Conservation (phyloP, 2,888 invertebrate species). For the Caenorhabditis angaria region DNA sequence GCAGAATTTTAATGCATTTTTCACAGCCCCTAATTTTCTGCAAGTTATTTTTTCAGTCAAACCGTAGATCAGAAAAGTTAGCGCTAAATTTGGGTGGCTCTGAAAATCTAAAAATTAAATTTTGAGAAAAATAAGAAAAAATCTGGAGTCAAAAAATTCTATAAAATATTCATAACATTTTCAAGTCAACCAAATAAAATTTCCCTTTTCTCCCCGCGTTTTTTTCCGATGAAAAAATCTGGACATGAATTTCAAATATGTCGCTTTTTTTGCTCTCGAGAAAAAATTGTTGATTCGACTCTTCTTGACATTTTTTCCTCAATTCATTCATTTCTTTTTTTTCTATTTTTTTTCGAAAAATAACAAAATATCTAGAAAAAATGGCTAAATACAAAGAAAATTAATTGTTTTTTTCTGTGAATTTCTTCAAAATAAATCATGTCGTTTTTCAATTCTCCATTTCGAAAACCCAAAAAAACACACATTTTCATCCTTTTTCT, state of each 20-base stretch:
- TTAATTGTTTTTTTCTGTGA: neutral
- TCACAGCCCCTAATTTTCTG: no score
- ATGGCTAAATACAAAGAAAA: neutral
- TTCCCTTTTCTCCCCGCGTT: neutral
- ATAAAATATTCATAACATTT: no score
- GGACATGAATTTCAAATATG: conserved; percentile 10
- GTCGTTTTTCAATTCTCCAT: conserved; percentile 7
- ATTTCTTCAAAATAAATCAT: neutral
- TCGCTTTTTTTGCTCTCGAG: neutral
- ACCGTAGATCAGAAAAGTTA: no score
- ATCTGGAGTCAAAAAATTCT: no score
- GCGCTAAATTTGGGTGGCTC: no score
- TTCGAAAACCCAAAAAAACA: conserved; percentile 19
- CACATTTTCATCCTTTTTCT: neutral
- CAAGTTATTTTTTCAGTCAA: no score
- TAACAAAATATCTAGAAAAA: neutral
- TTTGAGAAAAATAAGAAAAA: no score
- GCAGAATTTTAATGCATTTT: no score
- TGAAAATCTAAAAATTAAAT: no score
- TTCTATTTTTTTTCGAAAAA: conserved; percentile 11
- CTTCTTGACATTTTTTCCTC: neutral
- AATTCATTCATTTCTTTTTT: neutral
- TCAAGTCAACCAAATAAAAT: no score
- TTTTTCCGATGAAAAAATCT: neutral
- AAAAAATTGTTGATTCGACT: neutral